Base-by-base conservation (phyloP, 2,888 invertebrate genomes). In the Gryllus longicercus region DNA sequence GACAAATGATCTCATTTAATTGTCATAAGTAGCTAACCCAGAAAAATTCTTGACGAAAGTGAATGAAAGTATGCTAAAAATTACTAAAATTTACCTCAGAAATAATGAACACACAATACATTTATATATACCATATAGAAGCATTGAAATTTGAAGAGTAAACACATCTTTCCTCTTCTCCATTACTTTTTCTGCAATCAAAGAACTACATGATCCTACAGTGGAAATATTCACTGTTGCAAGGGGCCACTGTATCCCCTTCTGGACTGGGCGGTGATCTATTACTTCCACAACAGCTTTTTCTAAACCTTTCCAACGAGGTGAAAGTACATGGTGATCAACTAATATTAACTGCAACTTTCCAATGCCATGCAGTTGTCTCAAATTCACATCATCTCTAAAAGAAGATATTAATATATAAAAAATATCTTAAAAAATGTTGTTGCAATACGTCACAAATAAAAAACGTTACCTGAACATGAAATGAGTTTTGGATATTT, bases 321-420 rank as follows among this genome's bases (percentile, higher is more conserved):
- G 63, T 14, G n/a, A 14, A 18, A 63, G n/a, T n/a, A 63, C 63
- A 63, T 63, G 63, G n/a, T 63, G 63, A 63, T 63, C 63, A 14
- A 63, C 63, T n/a, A 63, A 63, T 63, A 63, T n/a, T n/a, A 63
- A 63, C n/a, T n/a, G 63, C 63, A 63, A n/a, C n/a, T 63, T 63
- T 63, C 63, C 63, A 63, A 63, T 14, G 14, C 0, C 14, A 14
- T 63, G 63, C 16, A 63, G 63, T 63, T 63, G 16, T 18, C 5
- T 4, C 1, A 63, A 63, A 63, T 63, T n/a, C 8, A 63, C n/a
- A 14, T 63, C 16, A 63, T 63, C 63, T 63, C 63, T 63, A n/a
- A 63, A 63, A 63, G 5, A 63, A 18, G 14, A 38, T 38, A 38
- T 38, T 38, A 38, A 38, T 38, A 38, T 38, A 38, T 38, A 38